Evolutionary conservation across 2,888 invertebrate genomes (phyloP), one percentile per base, ranked within the genome.

Genomic region (Apantesis nais): DNA sequence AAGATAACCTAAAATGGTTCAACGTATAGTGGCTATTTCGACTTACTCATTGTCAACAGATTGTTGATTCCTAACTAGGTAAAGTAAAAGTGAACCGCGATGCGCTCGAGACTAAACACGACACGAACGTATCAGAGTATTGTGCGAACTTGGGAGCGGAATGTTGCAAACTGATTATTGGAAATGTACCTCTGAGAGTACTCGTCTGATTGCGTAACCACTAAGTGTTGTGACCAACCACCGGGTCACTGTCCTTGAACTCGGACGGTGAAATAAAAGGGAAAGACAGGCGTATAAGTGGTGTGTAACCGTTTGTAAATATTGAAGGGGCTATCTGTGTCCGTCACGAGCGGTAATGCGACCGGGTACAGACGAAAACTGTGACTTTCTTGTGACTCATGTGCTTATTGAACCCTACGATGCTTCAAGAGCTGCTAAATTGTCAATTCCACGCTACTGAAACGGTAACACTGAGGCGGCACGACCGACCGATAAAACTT

Each of bases 401-500:
- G 14, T 12, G 12, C 14, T 55, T 12, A 55, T 55, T 55, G 14
- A 55, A 9, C n/a, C 1, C 25, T 25, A 25, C 14, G 55, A 25
- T n/a, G n/a, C 22, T 48, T 22, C 19, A 44, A 12, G 48, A 7
- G 19, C 48, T 3, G 25, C 12, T 9, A 12, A 14, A 14, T 12
- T 14, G 4, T 3, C 14, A 55, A 55, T 9, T 12, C 55, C n/a
- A 4, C 29, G 29, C 25, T 25, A 25, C 52, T 8, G 11, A n/a
- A n/a, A n/a, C 11, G 16, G 8, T 34, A 1, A 41, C 58, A 31
- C 58, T 58, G 44, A 22, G 8, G 44, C 31, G n/a, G n/a, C 29
- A 41, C 8, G 29, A 22, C 22, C 31, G 62, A 58, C 70, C 68
- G 68, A 61, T 14, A 58, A 70, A 65, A 66, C 48, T 44, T 34